Base-by-base conservation (phyloP, 2,113 vertebrate genomes). In the Plectropomus leopardus region DNA sequence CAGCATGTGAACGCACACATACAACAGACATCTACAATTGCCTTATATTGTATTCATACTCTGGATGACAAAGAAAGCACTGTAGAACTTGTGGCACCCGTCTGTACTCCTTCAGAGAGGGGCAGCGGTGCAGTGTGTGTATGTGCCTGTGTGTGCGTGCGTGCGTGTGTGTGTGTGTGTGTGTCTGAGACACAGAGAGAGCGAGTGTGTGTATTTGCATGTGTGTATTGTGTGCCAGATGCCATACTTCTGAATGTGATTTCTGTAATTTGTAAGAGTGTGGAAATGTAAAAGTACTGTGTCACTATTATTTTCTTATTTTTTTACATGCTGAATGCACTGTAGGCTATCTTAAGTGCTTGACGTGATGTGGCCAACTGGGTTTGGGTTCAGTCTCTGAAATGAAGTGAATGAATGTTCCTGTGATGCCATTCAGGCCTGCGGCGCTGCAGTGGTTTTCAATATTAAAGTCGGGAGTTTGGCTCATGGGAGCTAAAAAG, bases 31-130 rank as follows among this genome's bases (percentile, higher is more conserved):
- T 81, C 26, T 80, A 79, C 60, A 85, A 87, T 77, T 92, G 93
- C 88, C 90, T 91, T 92, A 92, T 83, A 90, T 68, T 79, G 76
- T 73, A 86, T 50, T 79, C 76, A 75, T 83, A 90, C 90, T 89
- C 91, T 93, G 92, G 94, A 94, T 90, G 93, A 94, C 93, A 93
- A 91, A 85, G 66, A 59, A 84, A 92, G 88, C 94, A 92, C 93
- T 95, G 92, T 94, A 95, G 93, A 95, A 75, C 82, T 72, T 83
- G 80, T 80, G 76, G 76, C 78, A 85, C 83, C 28, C 34, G 55
- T 59, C 82, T 86, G 84, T 70, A 63, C 86, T 80, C 90, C 60
- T 53, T 83, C 19, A 76, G 47, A 85, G 79, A 84, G 84, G 63
- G 54, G 72, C 78, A 82, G 76, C 78, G 55, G 83, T 76, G 83